Conservation (phyloP, 2,888 invertebrate species). For the Dynastes grantii region DNA sequence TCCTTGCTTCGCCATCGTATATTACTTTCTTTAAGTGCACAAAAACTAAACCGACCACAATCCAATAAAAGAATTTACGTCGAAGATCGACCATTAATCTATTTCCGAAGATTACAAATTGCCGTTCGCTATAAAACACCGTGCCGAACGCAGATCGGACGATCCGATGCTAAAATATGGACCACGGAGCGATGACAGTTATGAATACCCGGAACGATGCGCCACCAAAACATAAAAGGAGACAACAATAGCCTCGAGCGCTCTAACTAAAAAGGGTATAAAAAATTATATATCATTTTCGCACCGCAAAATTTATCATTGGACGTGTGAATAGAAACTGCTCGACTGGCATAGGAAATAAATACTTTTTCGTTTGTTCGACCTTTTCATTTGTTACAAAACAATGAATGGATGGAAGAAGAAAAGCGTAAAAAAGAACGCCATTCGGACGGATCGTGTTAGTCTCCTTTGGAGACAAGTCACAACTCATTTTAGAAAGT, state of each 20-base stretch:
- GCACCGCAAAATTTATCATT: conserved; percentile 49
- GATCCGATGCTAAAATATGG: conserved; percentile 46
- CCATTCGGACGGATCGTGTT: background rate
- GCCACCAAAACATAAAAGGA: conserved; percentile 45
- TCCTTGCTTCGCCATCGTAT: background rate
- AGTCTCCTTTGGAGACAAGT: background rate
- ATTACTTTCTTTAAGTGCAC: background rate
- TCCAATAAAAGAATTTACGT: conserved; percentile 15
- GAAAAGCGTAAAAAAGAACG: conserved; percentile 1
- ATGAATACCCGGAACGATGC: conserved; percentile 42
- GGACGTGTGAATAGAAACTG: conserved; percentile 33
- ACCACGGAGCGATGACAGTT: conserved; percentile 43
- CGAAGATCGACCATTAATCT: conserved; percentile 23
- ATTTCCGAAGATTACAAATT: conserved; percentile 39
- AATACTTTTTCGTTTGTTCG: conserved; percentile 35
- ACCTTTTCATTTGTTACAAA: conserved; percentile 16
- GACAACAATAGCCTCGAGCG: conserved; percentile 45
- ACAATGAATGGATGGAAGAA: conserved; percentile 17
- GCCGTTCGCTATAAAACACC: conserved; percentile 14
- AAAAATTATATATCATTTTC: conserved; percentile 48
- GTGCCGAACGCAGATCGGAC: background rate
- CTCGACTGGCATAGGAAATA: conserved; percentile 32
- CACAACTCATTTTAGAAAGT: conserved; percentile 36
- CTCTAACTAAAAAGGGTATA: conserved; percentile 38
- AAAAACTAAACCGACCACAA: background rate